These are phyloP conservation scores for Esox lucius DNA, from an alignment of 2,797 vertebrate genomes.

Conservation along the genomic window DNA sequence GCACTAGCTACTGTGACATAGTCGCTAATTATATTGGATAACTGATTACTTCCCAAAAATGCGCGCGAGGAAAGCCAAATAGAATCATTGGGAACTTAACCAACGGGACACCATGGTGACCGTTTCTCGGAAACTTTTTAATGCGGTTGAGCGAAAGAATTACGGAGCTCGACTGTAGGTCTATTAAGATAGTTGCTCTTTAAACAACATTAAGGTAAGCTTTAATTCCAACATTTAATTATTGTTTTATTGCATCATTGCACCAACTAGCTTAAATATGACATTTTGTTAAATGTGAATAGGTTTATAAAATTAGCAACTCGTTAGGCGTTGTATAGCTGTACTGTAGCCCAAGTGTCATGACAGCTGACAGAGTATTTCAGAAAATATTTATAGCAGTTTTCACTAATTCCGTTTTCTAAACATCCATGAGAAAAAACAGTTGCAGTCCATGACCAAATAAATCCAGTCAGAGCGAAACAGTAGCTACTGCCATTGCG, in stretches of 20 bases:
- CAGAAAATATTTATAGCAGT: no score
- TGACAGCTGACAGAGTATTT: no score
- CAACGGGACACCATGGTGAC: neutral
- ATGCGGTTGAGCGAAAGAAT: neutral
- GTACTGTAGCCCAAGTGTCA: neutral
- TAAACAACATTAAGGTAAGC: neutral
- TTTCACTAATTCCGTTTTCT: no score
- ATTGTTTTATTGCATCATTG: neutral
- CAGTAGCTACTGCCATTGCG: no score
- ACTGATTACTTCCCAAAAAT: neutral
- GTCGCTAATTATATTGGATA: neutral
- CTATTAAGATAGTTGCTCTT: neutral
- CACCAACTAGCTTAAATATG: neutral
- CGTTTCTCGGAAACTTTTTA: neutral
- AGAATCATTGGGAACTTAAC: neutral
- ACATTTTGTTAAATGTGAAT: neutral
- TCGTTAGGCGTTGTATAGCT: neutral
- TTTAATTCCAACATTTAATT: neutral
- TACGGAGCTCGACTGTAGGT: neutral
- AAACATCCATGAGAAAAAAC: no score
- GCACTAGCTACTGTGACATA: no score
- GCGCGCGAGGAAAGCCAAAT: neutral
- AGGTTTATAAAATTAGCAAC: neutral
- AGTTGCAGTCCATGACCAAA: no score
- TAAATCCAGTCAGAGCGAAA: no score